A percentile compares a stretch with the other conserved stretches of the same genome.
Conservation (phyloP, 2,797 vertebrate genomes). For the Acipenser ruthenus region DNA sequence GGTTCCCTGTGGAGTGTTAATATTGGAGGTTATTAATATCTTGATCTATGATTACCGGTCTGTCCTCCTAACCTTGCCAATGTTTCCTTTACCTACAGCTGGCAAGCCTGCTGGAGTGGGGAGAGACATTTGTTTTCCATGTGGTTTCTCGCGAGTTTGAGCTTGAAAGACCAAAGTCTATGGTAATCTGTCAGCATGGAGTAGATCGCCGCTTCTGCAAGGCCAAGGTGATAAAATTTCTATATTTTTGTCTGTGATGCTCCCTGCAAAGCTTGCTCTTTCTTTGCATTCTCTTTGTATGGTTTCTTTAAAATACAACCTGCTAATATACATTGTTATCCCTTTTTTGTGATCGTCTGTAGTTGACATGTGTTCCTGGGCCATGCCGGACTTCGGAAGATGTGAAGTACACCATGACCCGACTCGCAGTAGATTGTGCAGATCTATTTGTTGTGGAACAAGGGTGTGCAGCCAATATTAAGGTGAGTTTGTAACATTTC, state of each 20-base stretch:
- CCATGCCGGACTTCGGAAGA: conserved; percentile 88
- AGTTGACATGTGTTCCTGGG: conserved; percentile 71
- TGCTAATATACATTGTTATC: not conserved
- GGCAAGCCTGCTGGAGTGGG: conserved; percentile 83
- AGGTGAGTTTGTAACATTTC: conserved; percentile 50
- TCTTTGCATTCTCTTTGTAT: not conserved
- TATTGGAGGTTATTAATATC: conserved; percentile 14
- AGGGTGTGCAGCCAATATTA: conserved; percentile 87
- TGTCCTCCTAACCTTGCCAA: conserved; percentile 10
- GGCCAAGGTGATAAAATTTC: conserved; percentile 68
- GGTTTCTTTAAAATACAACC: too few relatives aligned
- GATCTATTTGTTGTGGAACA: conserved; percentile 90
- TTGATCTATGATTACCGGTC: not conserved
- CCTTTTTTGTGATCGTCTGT: conserved; percentile 9
- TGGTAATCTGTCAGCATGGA: conserved; percentile 87
- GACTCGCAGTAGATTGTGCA: conserved; percentile 81
- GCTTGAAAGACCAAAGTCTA: conserved; percentile 86
- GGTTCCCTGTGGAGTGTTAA: conserved; percentile 12
- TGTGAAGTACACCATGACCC: conserved; percentile 94
- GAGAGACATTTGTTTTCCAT: conserved; percentile 86
- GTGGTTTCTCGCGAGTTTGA: conserved; percentile 89
- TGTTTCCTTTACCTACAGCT: conserved; percentile 55
- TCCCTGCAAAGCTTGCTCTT: not conserved
- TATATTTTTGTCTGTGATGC: not conserved
- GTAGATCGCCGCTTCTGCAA: conserved; percentile 86